phyloP scores from a whole-genome alignment of 2,888 invertebrate genomes.

The Hartigia nigra region DNA sequence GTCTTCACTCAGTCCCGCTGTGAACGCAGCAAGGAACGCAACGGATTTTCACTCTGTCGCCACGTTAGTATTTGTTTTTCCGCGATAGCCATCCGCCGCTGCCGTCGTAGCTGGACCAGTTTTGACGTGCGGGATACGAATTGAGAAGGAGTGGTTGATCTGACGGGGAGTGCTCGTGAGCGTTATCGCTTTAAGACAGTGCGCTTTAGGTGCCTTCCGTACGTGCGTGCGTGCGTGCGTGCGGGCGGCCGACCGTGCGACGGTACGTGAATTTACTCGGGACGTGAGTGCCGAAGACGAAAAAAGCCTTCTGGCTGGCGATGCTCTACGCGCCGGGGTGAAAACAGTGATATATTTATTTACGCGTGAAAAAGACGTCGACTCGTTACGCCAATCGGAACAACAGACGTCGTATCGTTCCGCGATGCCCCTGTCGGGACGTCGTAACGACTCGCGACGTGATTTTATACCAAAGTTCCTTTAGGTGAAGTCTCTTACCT shows the following conservation, averaged over 20 bases:
- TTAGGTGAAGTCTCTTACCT: background rate
- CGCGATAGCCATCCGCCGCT: slow-evolving; percentile 1
- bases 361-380: background rate
- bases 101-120: slow-evolving; percentile 1
- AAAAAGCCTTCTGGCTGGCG: background rate
- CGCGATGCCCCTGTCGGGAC: background rate
- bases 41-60: slow-evolving; percentile 36
- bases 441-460: background rate
- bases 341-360: background rate
- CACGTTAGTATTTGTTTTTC: slow-evolving; percentile 20
- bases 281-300: background rate
- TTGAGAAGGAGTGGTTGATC: background rate
- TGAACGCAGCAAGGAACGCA: slow-evolving; percentile 63
- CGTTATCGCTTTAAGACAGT: background rate
- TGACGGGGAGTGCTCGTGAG: background rate
- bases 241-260: background rate
- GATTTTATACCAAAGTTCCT: background rate
- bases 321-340: background rate
- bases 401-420: background rate
- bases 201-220: background rate
- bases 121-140: background rate
- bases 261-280: background rate
- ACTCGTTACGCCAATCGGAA: background rate
- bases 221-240: slow-evolving; percentile 15
- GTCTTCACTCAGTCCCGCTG: slow-evolving; percentile 64